These are phyloP conservation scores for Procambarus virginalis DNA, from an alignment of 1,140 invertebrate genomes.

Conservation along the genomic window DNA sequence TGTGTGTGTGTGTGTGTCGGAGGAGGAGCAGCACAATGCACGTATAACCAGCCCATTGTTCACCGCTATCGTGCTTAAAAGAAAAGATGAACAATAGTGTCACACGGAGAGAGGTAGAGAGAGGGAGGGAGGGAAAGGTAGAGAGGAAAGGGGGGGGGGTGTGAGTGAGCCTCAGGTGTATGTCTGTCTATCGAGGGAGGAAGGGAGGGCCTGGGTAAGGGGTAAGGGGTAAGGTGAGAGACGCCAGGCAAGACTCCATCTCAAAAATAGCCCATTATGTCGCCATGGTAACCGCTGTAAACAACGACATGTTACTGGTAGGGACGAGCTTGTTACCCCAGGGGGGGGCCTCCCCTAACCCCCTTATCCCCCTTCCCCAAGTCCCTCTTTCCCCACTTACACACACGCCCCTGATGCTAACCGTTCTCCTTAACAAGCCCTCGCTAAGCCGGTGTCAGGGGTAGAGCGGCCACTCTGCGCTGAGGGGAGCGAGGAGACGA, in stretches of 20 bases:
- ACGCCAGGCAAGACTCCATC: constrained; percentile 1
- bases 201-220: not conserved
- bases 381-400: no score
- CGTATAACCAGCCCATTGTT: not conserved
- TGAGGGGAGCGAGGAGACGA: constrained; percentile 12
- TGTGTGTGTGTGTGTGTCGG: no score
- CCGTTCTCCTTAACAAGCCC: constrained; percentile 53
- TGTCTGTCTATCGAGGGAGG: not conserved
- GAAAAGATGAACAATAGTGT: no score
- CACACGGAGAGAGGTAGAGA: no score
- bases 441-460: constrained; percentile 16
- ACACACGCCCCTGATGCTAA: constrained; percentile 17
- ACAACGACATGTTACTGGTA: constrained; percentile 51
- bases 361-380: not conserved
- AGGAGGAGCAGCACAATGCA: no score
- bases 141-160: not conserved
- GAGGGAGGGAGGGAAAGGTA: not conserved
- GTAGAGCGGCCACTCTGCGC: constrained; percentile 27
- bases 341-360: no score
- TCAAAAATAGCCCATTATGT: constrained; percentile 63
- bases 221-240: not conserved
- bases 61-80: not conserved
- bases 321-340: constrained; percentile 14
- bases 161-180: not conserved
- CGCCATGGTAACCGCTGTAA: constrained; percentile 59